Evolutionary conservation across 1,140 invertebrate genomes (phyloP).

Genomic region (Saxidomus purpurata): DNA sequence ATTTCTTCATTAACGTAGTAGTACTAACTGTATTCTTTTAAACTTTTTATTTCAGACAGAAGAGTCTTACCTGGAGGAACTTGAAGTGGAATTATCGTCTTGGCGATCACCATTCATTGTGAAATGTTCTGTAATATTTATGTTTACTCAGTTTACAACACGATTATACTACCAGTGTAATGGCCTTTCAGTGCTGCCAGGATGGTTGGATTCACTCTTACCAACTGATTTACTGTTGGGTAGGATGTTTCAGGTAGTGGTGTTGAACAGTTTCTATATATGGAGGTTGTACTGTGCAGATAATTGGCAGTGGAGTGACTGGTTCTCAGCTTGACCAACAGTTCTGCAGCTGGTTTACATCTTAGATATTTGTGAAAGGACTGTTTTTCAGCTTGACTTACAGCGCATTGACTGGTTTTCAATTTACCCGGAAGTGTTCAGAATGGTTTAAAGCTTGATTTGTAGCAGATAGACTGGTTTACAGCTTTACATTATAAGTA

Average conservation of each 20-base stretch:
- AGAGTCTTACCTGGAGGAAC: constrained; percentile 14
- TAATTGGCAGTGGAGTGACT: constrained; percentile 59
- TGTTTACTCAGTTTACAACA: constrained; percentile 53
- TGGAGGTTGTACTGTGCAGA: constrained; percentile 57
- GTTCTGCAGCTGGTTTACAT: too few species aligned
- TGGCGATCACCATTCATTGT: constrained; percentile 36
- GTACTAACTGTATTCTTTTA: too few species aligned
- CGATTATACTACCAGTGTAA: constrained; percentile 46
- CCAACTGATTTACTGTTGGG: constrained; percentile 40
- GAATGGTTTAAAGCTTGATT: too few species aligned
- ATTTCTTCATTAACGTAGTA: too few species aligned
- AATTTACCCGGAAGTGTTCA: too few species aligned
- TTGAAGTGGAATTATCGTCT: background rate
- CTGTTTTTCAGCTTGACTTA: too few species aligned
- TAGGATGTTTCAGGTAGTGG: constrained; percentile 45
- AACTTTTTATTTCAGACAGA: constrained; percentile 48
- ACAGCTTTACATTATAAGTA: too few species aligned
- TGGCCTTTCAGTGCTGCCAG: background rate
- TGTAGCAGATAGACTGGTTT: too few species aligned
- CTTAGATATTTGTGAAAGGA: too few species aligned
- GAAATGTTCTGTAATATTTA: constrained; percentile 43
- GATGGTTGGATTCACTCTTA: background rate
- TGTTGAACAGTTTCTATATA: constrained; percentile 55
- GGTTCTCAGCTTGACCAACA: constrained; percentile 20
- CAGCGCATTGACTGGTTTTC: too few species aligned